Percentiles rank a stretch among this genome's conserved stretches.
Evolutionary conservation across 2,888 invertebrate species (phyloP).

Genomic region (Hedya salicella): DNA sequence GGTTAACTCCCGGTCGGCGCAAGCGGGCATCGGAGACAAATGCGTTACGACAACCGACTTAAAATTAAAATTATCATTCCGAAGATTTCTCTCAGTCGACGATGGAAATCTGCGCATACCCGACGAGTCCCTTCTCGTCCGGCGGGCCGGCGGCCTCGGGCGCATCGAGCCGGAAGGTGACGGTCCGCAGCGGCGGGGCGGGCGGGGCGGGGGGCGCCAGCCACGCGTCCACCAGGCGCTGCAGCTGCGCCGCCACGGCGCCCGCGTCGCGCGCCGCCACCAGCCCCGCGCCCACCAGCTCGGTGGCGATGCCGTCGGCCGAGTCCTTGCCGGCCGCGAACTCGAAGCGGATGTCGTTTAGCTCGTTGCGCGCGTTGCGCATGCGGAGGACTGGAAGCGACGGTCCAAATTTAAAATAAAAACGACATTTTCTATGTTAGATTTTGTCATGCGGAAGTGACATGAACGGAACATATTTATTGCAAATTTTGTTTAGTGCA

Average conservation of each 20-base stretch:
- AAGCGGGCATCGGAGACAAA: no score
- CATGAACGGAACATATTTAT: no score
- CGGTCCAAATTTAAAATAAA: no score
- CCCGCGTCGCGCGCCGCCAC: slow-evolving; percentile 96
- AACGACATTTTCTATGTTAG: no score
- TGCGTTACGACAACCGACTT: no score
- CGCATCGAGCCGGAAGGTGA: slow-evolving; percentile 93
- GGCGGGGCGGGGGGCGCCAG: slow-evolving; percentile 80
- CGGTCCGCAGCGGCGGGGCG: slow-evolving; percentile 86
- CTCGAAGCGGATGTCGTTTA: slow-evolving; percentile 99
- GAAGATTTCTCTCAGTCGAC: slow-evolving; percentile 91
- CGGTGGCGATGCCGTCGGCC: slow-evolving; percentile 98
- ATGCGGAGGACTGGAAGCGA: slow-evolving; percentile 89
- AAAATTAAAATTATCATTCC: no score
- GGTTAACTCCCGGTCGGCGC: no score
- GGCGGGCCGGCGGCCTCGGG: slow-evolving; percentile 87
- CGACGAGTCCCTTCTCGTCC: slow-evolving; percentile 97
- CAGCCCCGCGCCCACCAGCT: slow-evolving; percentile 97
- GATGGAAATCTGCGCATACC: slow-evolving; percentile 98
- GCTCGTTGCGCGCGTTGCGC: slow-evolving; percentile 95
- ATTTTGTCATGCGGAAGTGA: no score
- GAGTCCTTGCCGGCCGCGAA: slow-evolving; percentile 97
- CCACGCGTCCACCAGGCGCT: slow-evolving; percentile 91
- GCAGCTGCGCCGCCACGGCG: slow-evolving; percentile 96
- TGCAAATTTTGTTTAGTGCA: no score